Evolutionary conservation across 2,113 vertebrate genomes (phyloP).

Genomic region (Thunnus maccoyii): DNA sequence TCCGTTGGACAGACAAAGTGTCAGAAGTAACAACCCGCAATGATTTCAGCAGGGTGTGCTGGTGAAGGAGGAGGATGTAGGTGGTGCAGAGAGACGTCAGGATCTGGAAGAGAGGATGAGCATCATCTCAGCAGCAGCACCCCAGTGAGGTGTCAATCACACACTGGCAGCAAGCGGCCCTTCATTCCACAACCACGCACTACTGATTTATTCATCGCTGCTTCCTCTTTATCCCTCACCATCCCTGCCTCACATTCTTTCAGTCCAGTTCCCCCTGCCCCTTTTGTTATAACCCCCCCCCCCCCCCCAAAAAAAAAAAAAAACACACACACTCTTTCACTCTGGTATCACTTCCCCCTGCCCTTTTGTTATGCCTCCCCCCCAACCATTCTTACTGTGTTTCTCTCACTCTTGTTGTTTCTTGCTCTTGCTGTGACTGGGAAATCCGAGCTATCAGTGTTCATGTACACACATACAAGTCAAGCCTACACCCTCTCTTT

Average conservation of each 20-base stretch:
- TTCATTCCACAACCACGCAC: conserved; percentile 51
- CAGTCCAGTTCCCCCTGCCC: conserved; percentile 31
- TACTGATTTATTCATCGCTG: conserved; percentile 76
- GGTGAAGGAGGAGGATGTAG: conserved; percentile 33
- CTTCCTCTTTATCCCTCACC: conserved; percentile 58
- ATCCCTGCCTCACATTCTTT: conserved; percentile 29
- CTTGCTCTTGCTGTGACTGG: conserved; percentile 17
- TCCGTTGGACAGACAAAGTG: conserved; percentile 3
- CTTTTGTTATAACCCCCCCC: conserved; percentile 16
- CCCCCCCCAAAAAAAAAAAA: too few relatives aligned
- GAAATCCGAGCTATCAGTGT: conserved; percentile 19
- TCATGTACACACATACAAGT: conserved; percentile 11
- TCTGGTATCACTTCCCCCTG: conserved; percentile 22
- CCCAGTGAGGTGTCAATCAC: conserved; percentile 78
- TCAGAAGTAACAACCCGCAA: not conserved
- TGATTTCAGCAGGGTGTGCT: conserved; percentile 31
- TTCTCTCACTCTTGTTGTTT: conserved; percentile 26
- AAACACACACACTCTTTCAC: conserved; percentile 24
- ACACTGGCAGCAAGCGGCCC: conserved; percentile 35
- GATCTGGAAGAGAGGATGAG: conserved; percentile 54
- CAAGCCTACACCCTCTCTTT: conserved; percentile 11
- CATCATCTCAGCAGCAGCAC: conserved; percentile 62
- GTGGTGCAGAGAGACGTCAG: conserved; percentile 49
- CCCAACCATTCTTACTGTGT: not conserved
- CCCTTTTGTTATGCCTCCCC: conserved; percentile 20